These are phyloP conservation scores for Penaeus monodon DNA, from an alignment of 2,888 invertebrate species.

Conservation along the genomic window DNA sequence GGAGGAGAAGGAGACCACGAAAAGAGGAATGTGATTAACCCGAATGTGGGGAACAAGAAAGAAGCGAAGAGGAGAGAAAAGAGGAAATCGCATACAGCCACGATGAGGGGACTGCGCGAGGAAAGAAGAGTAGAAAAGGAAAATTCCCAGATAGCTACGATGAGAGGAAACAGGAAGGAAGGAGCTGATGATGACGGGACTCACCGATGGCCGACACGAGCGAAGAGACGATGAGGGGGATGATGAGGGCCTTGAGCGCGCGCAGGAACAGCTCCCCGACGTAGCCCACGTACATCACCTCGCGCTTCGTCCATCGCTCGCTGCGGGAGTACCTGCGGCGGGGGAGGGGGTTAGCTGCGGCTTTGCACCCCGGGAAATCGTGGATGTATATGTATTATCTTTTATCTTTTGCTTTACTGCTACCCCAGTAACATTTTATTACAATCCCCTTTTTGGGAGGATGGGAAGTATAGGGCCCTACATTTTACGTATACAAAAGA, in stretches of 20 bases:
- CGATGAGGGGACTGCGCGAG: no score
- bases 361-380: no score
- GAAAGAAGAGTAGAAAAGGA: not conserved
- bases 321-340: constrained; percentile 55
- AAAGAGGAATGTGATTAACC: not conserved
- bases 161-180: constrained; percentile 78
- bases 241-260: constrained; percentile 95
- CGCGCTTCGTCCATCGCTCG: constrained; percentile 63
- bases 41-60: no score
- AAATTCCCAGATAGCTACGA: not conserved
- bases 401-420: no score
- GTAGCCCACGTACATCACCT: constrained; percentile 67
- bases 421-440: no score
- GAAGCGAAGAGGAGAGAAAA: no score
- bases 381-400: no score
- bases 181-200: constrained; percentile 83
- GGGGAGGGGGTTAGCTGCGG: not conserved
- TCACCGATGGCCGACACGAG: constrained; percentile 81
- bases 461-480: no score
- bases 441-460: no score
- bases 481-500: no score
- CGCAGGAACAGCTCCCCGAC: constrained; percentile 86
- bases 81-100: no score
- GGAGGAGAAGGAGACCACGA: no score
- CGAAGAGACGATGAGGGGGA: constrained; percentile 90